Percentiles rank a stretch among this genome's conserved stretches.
Evolutionary conservation across 2,797 vertebrate species (phyloP).

Genomic region (Lemur catta): DNA sequence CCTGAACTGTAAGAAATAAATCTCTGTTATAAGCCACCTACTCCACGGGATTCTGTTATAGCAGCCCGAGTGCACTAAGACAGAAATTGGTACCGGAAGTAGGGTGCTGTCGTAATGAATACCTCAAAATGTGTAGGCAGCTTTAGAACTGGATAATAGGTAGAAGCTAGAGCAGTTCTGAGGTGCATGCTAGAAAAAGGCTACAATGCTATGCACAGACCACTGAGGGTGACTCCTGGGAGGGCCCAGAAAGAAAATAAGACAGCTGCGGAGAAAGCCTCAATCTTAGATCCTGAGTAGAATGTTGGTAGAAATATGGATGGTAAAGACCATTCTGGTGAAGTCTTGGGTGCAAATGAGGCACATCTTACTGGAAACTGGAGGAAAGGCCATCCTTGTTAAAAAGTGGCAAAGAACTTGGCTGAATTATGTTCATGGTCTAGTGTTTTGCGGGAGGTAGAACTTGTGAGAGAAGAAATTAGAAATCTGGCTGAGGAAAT

Average conservation of each 20-base stretch:
- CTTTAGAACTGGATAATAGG: not conserved
- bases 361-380: not conserved
- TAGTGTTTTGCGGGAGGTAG: not conserved
- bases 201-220: accelerated
- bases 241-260: not conserved
- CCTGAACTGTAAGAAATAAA: not conserved
- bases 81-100: not conserved
- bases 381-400: not conserved
- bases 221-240: not conserved
- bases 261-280: not conserved
- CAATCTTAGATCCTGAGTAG: not conserved
- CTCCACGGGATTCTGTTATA: not conserved
- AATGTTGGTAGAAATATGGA: not conserved
- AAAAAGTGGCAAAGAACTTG: not conserved
- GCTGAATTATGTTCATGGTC: not conserved
- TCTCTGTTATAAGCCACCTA: not conserved
- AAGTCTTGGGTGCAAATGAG: not conserved
- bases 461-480: not conserved
- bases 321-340: not conserved
- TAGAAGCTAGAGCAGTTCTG: not conserved
- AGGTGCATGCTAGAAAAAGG: not conserved
- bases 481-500: not conserved
- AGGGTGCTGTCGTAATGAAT: not conserved
- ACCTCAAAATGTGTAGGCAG: not conserved
- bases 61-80: not conserved